Evolutionary conservation across 2,888 invertebrate genomes (phyloP).

Genomic region (Eristalis pertinax): DNA sequence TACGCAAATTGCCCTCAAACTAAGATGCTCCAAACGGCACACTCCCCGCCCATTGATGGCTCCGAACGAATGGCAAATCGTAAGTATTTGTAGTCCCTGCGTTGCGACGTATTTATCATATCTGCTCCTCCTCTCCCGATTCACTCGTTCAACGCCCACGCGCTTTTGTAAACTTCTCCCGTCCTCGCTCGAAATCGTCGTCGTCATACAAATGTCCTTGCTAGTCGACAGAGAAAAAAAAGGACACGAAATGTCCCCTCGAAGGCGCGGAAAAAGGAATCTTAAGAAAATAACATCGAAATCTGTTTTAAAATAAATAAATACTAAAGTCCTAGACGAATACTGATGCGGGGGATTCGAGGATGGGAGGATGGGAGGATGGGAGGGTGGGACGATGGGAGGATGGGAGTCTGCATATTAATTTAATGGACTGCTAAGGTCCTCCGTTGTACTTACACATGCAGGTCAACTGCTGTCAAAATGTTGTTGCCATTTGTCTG

Average conservation of each 20-base stretch:
- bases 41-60: neutral
- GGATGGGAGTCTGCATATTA: neutral
- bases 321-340: neutral
- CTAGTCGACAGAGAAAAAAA: neutral
- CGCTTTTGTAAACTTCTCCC: neutral
- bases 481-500: no score
- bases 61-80: neutral
- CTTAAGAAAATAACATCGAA: neutral
- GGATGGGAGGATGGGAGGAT: no score
- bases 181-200: no score
- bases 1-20: neutral
- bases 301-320: neutral
- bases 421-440: neutral
- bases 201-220: neutral
- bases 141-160: neutral
- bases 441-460: neutral
- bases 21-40: neutral
- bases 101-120: no score
- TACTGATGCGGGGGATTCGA: neutral
- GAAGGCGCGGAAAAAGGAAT: neutral
- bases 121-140: neutral
- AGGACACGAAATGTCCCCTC: neutral
- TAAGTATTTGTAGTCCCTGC: neutral
- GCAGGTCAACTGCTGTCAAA: neutral
- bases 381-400: no score